A percentile compares a stretch with the other conserved stretches of the same genome.
phyloP scores from a whole-genome alignment of 2,888 invertebrate species.

The Nymphalis urticae region DNA sequence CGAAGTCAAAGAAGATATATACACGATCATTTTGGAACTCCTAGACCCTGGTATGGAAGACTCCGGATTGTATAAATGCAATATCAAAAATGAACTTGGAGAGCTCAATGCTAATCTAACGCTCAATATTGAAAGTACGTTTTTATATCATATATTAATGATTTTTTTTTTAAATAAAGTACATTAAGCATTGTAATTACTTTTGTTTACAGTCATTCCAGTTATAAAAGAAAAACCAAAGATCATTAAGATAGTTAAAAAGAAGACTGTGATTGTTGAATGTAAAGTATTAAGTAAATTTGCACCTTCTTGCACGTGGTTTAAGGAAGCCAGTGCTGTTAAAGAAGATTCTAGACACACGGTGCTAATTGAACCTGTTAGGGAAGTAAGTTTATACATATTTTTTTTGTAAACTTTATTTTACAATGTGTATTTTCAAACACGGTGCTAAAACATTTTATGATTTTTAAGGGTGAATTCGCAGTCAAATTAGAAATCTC shows the following conservation, averaged over 20 bases:
- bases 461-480: constrained; percentile 88
- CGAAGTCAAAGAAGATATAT: constrained; percentile 89
- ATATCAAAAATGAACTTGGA: constrained; percentile 96
- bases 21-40: constrained; percentile 92
- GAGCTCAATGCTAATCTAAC: constrained; percentile 98
- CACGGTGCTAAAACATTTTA: constrained; percentile 14
- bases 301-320: constrained; percentile 96
- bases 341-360: constrained; percentile 88
- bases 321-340: constrained; percentile 90
- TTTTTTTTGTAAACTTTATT: not conserved
- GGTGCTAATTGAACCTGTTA: constrained; percentile 88
- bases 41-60: constrained; percentile 96
- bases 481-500: constrained; percentile 94
- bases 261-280: constrained; percentile 95
- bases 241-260: constrained; percentile 94
- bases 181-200: not conserved
- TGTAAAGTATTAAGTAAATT: constrained; percentile 96
- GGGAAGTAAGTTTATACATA: constrained; percentile 82
- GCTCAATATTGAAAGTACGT: constrained; percentile 97
- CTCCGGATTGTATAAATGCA: constrained; percentile 98
- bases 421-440: not conserved
- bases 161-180: not conserved
- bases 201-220: constrained; percentile 86
- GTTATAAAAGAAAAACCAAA: constrained; percentile 96
- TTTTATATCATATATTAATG: not conserved